Percentiles rank a stretch among this genome's conserved stretches.
phyloP scores from a whole-genome alignment of 2,888 invertebrate species.

The Drosophila tanythrix region DNA sequence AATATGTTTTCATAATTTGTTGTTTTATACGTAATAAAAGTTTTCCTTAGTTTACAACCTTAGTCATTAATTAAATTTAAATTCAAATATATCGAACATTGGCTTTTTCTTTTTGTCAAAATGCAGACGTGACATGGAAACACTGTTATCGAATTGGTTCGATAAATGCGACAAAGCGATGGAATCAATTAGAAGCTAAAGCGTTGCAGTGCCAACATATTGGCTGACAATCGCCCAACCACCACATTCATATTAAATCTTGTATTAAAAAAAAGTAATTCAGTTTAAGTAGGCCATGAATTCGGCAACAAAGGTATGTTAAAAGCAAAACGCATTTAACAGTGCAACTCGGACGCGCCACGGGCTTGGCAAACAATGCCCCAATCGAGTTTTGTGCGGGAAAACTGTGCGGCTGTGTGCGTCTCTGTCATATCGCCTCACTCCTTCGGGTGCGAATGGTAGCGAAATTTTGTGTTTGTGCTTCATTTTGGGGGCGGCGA shows the following conservation, averaged over 20 bases:
- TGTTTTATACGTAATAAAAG: background rate
- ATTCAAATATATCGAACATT: background rate
- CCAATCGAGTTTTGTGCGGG: constrained; percentile 34
- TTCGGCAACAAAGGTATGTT: constrained; percentile 85
- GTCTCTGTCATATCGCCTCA: constrained; percentile 68
- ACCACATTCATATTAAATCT: constrained; percentile 50
- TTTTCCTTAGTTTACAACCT: background rate
- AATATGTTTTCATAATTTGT: background rate
- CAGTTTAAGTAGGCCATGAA: constrained; percentile 78
- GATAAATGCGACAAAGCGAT: constrained; percentile 14
- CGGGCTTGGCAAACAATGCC: background rate
- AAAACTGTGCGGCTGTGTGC: constrained; percentile 47
- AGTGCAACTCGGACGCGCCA: background rate
- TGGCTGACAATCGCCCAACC: constrained; percentile 36
- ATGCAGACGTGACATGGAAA: constrained; percentile 2
- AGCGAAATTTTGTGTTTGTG: constrained; percentile 52
- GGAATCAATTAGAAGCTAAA: background rate
- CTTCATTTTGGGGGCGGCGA: constrained; percentile 36
- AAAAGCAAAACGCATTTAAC: constrained; percentile 9
- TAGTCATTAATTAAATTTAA: background rate
- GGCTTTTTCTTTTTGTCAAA: background rate
- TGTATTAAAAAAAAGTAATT: constrained; percentile 62
- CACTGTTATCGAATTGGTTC: background rate
- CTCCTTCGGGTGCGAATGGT: constrained; percentile 69
- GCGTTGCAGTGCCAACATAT: constrained; percentile 30